Percentiles rank a stretch among this genome's conserved stretches.
Evolutionary conservation across 2,888 invertebrate species (phyloP).

Genomic region (Hanleya hanleyi): DNA sequence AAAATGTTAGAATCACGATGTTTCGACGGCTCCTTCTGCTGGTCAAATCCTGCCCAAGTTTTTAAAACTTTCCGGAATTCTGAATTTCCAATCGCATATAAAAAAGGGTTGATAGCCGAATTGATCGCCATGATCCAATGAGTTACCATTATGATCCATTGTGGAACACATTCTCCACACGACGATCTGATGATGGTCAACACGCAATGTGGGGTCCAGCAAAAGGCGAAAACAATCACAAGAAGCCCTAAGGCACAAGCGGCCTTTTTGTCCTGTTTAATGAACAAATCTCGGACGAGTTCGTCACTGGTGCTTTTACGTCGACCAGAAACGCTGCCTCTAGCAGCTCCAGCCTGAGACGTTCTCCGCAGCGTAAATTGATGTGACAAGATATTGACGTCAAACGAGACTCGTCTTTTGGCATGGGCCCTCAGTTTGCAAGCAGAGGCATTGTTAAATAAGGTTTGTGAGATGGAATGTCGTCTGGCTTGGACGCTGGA

Average conservation of each 20-base stretch:
- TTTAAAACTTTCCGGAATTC: conserved; percentile 55
- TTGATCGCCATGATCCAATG: conserved; percentile 56
- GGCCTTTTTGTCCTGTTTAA: conserved; percentile 64
- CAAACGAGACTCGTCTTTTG: background rate
- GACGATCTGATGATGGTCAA: conserved; percentile 45
- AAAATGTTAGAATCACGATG: background rate
- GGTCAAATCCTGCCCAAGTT: conserved; percentile 26
- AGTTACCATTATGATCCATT: conserved; percentile 41
- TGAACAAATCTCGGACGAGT: conserved; percentile 53
- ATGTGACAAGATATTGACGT: background rate
- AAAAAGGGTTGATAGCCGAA: conserved; percentile 60
- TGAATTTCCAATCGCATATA: conserved; percentile 58
- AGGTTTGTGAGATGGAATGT: background rate
- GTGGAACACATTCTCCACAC: conserved; percentile 38
- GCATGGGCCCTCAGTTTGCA: background rate
- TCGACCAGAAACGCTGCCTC: conserved; percentile 3
- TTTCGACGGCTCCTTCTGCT: background rate
- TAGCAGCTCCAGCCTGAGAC: background rate
- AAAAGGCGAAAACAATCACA: conserved; percentile 54
- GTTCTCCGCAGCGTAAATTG: background rate
- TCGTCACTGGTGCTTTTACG: conserved; percentile 47
- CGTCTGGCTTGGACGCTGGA: background rate
- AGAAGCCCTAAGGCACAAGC: conserved; percentile 54
- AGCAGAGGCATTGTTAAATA: background rate
- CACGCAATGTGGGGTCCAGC: conserved; percentile 60